phyloP scores from a whole-genome alignment of 2,113 vertebrate genomes.

The Megaleporinus macrocephalus region DNA sequence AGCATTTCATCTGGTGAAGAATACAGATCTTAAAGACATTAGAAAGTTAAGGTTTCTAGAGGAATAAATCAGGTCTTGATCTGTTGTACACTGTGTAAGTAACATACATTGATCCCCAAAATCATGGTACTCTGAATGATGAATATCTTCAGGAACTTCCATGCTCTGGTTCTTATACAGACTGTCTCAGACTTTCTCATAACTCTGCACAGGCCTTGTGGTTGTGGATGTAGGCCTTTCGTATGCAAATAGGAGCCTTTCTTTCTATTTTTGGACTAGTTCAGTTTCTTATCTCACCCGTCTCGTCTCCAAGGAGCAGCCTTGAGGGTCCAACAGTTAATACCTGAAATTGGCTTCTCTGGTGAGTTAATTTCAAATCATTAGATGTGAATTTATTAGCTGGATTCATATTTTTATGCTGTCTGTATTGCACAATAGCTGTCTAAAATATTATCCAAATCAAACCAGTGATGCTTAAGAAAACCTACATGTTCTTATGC shows the following conservation, averaged over 20 bases:
- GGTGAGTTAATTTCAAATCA: not conserved
- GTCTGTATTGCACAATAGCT: not conserved
- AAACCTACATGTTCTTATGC: no score
- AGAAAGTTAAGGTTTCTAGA: no score
- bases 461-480: no score
- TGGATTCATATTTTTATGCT: not conserved
- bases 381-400: not conserved
- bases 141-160: not conserved
- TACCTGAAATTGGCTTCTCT: conserved; percentile 27
- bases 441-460: not conserved
- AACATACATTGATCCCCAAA: not conserved
- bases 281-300: conserved; percentile 51
- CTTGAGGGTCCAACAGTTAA: conserved; percentile 35
- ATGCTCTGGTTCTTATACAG: not conserved
- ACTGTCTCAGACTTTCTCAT: conserved; percentile 39
- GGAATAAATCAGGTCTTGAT: not conserved
- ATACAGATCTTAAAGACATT: not conserved
- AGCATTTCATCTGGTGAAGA: no score
- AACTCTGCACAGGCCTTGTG: conserved; percentile 1
- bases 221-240: conserved; percentile 40
- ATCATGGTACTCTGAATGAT: no score
- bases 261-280: conserved; percentile 49
- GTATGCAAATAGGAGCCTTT: conserved; percentile 52
- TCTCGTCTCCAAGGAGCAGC: conserved; percentile 7
- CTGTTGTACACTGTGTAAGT: not conserved